phyloP scores from a whole-genome alignment of 2,113 vertebrate species.

The Antechinus flavipes region DNA sequence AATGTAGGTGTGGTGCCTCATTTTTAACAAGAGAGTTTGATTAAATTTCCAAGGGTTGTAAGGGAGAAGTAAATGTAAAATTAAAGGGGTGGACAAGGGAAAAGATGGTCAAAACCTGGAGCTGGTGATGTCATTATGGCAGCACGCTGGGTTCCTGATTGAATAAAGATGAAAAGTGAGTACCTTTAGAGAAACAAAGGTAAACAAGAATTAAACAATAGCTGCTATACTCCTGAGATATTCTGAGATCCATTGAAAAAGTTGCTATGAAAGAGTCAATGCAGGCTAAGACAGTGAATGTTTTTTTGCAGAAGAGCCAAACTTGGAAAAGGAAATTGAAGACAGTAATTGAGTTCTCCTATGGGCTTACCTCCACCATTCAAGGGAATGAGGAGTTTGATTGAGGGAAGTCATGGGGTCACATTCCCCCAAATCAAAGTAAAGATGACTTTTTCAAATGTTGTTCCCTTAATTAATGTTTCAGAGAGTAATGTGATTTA shows the following conservation, averaged over 20 bases:
- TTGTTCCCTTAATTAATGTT: neutral
- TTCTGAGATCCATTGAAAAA: slow-evolving; percentile 5
- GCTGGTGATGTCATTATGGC: neutral
- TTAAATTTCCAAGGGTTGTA: slow-evolving; percentile 39
- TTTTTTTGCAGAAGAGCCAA: slow-evolving; percentile 41
- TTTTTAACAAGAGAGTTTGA: slow-evolving; percentile 32
- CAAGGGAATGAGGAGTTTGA: slow-evolving; percentile 21
- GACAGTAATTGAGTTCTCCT: slow-evolving; percentile 15
- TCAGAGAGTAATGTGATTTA: slow-evolving; percentile 27
- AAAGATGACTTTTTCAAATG: slow-evolving; percentile 11
- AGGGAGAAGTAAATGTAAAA: slow-evolving; percentile 8
- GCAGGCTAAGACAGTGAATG: neutral
- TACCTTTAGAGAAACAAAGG: neutral
- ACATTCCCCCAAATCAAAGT: slow-evolving; percentile 1
- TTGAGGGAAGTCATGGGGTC: slow-evolving; percentile 6
- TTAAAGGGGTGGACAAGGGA: slow-evolving; percentile 1
- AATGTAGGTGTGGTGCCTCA: neutral
- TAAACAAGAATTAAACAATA: slow-evolving; percentile 1
- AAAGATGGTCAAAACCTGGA: neutral
- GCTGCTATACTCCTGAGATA: neutral
- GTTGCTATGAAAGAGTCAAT: slow-evolving; percentile 29
- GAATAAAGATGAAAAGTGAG: slow-evolving; percentile 25
- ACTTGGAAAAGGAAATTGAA: slow-evolving; percentile 40
- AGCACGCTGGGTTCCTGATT: neutral
- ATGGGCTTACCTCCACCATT: neutral